phyloP scores from a whole-genome alignment of 2,113 vertebrate genomes.

The Origma solitaria region DNA sequence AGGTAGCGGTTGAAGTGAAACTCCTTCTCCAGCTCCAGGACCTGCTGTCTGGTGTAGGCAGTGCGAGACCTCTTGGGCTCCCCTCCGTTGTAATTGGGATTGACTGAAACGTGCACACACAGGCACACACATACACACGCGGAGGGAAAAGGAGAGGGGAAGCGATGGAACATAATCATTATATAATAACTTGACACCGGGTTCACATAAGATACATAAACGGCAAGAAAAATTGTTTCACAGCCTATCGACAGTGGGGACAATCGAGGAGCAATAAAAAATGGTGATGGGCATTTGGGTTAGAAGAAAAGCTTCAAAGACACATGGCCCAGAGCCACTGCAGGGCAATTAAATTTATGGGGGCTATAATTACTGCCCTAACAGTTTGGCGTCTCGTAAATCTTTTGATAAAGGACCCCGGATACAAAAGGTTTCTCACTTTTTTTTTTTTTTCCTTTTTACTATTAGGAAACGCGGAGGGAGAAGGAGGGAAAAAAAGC shows the following conservation, averaged over 20 bases:
- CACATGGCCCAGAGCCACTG: constrained; percentile 86
- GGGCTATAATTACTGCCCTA: constrained; percentile 96
- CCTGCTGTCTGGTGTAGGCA: constrained; percentile 98
- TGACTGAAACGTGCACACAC: constrained; percentile 80
- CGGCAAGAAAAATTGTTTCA: constrained; percentile 79
- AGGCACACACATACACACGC: constrained; percentile 4
- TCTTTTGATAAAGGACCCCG: constrained; percentile 83
- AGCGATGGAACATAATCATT: constrained; percentile 86
- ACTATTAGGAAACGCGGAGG: constrained; percentile 24
- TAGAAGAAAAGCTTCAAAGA: constrained; percentile 89
- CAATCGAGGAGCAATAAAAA: constrained; percentile 81
- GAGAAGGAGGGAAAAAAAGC: not conserved
- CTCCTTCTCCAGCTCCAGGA: constrained; percentile 98
- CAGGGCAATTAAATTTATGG: constrained; percentile 98
- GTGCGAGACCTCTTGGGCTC: constrained; percentile 98
- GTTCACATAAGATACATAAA: constrained; percentile 79
- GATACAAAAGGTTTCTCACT: constrained; percentile 75
- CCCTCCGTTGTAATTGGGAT: constrained; percentile 92
- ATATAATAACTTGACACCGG: constrained; percentile 80
- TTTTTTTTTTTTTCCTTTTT: not conserved
- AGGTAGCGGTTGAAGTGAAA: constrained; percentile 99
- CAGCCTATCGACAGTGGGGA: constrained; percentile 76
- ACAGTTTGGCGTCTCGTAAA: constrained; percentile 94
- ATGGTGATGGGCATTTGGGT: constrained; percentile 85
- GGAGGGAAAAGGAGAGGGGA: constrained; percentile 42